Percentiles rank a stretch among this genome's conserved stretches.
phyloP scores from a whole-genome alignment of 2,797 vertebrate species.

The Gastrophryne carolinensis region DNA sequence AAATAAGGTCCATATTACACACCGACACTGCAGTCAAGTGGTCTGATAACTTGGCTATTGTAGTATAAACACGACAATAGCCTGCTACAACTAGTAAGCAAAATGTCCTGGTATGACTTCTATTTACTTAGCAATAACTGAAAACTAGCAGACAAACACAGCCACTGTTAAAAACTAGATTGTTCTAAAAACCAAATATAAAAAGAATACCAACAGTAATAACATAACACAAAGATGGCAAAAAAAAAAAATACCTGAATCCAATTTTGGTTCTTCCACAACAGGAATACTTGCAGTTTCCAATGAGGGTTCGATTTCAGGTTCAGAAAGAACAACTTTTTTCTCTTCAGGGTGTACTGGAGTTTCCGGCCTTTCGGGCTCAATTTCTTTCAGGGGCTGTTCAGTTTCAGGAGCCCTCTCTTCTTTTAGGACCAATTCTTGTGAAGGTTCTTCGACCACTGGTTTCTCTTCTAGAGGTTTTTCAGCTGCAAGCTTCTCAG shows the following conservation, averaged over 20 bases:
- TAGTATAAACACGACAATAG: no score
- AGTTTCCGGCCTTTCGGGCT: constrained; percentile 45
- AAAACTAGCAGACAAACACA: no score
- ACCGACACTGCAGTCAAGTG: no score
- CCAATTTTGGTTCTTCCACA: constrained; percentile 59
- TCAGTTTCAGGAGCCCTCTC: neutral
- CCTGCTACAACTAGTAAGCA: no score
- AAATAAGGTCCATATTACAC: no score
- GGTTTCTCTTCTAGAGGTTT: constrained; percentile 56
- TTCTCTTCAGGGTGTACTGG: constrained; percentile 2
- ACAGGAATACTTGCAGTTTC: constrained; percentile 64
- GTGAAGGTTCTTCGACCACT: constrained; percentile 48
- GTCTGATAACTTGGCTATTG: no score
- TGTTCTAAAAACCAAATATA: no score
- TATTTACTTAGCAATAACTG: no score
- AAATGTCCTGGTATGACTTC: no score
- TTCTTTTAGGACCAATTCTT: neutral
- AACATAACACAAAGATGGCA: no score
- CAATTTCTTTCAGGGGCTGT: constrained; percentile 54
- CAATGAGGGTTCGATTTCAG: constrained; percentile 57
- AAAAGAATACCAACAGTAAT: no score
- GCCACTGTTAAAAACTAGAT: no score
- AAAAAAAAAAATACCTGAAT: constrained; percentile 50
- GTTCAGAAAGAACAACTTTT: neutral
- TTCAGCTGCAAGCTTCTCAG: constrained; percentile 65